phyloP scores from a whole-genome alignment of 1,140 invertebrate genomes.

The Drosophila hydei region DNA sequence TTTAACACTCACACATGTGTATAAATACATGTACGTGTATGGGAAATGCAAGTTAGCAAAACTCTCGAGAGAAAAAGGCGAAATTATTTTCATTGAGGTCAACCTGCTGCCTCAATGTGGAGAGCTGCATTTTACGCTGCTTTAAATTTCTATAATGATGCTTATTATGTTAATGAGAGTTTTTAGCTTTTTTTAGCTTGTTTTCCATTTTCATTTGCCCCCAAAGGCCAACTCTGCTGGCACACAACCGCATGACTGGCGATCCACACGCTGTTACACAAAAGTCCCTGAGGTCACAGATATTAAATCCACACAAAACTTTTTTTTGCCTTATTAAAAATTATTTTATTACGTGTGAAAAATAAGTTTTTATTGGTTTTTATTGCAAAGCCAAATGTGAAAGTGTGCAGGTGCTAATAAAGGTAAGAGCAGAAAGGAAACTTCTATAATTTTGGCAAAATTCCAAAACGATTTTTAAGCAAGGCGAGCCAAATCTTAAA shows the following conservation, averaged over 20 bases:
- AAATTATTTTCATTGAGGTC: slow-evolving; percentile 74
- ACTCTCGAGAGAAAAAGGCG: slow-evolving; percentile 39
- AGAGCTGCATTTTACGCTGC: slow-evolving; percentile 55
- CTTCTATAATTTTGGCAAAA: background rate
- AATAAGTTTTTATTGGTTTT: background rate
- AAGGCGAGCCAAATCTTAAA: no score
- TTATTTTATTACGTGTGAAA: no score
- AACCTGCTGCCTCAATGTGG: slow-evolving; percentile 42
- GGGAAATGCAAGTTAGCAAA: slow-evolving; percentile 52
- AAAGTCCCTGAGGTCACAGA: slow-evolving; percentile 24
- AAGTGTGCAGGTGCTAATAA: slow-evolving; percentile 2
- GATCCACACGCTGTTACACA: background rate
- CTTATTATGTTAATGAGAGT: slow-evolving; percentile 69
- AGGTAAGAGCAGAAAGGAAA: background rate
- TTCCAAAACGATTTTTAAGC: no score
- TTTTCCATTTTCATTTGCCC: background rate
- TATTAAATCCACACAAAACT: background rate
- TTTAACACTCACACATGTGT: slow-evolving; percentile 16
- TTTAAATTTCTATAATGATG: slow-evolving; percentile 68
- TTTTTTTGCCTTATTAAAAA: no score
- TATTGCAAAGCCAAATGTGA: background rate
- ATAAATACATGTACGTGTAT: slow-evolving; percentile 10
- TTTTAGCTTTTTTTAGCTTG: slow-evolving; percentile 29
- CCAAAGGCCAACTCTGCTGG: background rate
- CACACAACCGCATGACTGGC: slow-evolving; percentile 13